phyloP scores from a whole-genome alignment of 2,113 vertebrate species.

The Phrynocephalus versicolor region DNA sequence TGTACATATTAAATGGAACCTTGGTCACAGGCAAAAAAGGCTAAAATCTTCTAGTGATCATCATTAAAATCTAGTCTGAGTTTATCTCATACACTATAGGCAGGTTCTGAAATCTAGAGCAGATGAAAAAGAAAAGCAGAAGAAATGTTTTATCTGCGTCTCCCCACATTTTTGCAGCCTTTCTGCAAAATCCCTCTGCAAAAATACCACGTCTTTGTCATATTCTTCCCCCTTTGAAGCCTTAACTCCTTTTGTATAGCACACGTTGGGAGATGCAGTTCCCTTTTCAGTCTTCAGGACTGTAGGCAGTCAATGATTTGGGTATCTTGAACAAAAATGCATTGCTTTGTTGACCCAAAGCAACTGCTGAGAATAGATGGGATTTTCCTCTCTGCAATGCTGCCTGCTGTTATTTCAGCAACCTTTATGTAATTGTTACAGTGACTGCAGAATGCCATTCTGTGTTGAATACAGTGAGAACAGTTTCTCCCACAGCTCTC shows the following conservation, averaged over 20 bases:
- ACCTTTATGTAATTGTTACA: slow-evolving; percentile 16
- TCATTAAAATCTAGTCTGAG: neutral
- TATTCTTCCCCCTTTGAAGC: neutral
- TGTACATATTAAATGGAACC: too few relatives aligned
- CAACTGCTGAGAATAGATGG: neutral
- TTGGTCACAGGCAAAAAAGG: neutral
- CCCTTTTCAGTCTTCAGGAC: slow-evolving; percentile 4
- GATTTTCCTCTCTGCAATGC: neutral
- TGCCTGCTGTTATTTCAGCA: neutral
- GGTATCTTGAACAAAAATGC: slow-evolving; percentile 1
- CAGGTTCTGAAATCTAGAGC: neutral
- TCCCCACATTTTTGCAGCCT: neutral
- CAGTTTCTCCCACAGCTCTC: neutral
- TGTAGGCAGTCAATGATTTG: neutral
- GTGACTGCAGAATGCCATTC: slow-evolving; percentile 10
- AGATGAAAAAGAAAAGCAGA: neutral
- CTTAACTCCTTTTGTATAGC: neutral
- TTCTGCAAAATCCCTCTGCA: neutral
- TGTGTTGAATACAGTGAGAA: neutral
- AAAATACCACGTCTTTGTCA: neutral
- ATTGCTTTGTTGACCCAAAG: neutral
- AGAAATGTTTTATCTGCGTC: neutral
- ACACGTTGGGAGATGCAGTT: neutral
- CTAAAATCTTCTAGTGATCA: neutral
- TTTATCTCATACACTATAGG: neutral